phyloP scores from a whole-genome alignment of 2,113 vertebrate species.

The Lonchura striata region DNA sequence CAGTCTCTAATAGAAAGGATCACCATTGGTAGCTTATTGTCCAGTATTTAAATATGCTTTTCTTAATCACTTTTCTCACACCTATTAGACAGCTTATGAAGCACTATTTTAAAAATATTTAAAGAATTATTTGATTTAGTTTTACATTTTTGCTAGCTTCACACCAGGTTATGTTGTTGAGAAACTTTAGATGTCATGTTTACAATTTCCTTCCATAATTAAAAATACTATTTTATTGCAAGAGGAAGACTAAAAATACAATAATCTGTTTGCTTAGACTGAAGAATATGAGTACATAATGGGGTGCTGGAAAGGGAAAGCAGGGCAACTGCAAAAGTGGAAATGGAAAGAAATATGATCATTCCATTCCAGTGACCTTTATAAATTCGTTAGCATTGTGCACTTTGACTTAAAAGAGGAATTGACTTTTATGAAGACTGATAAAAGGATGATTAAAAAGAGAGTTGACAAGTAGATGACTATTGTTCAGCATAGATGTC shows the following conservation, averaged over 20 bases:
- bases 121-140: background rate
- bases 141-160: background rate
- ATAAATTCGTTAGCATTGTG: background rate
- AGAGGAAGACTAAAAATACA: background rate
- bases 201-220: background rate
- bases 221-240: background rate
- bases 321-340: background rate
- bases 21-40: background rate
- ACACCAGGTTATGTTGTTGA: background rate
- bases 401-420: constrained; percentile 35
- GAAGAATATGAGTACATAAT: background rate
- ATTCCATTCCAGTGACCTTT: background rate
- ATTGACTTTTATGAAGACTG: constrained; percentile 26
- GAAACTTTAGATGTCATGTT: background rate
- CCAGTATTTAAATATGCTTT: background rate
- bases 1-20: background rate
- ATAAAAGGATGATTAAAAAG: constrained; percentile 51
- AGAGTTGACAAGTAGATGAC: constrained; percentile 49
- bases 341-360: background rate
- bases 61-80: background rate
- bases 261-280: background rate
- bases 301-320: constrained; percentile 12
- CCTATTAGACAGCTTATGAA: background rate
- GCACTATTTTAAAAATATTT: background rate
- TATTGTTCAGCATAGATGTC: constrained; percentile 47